Evolutionary conservation across 2,113 vertebrate genomes (phyloP).

Genomic region (Cheilinus undulatus): DNA sequence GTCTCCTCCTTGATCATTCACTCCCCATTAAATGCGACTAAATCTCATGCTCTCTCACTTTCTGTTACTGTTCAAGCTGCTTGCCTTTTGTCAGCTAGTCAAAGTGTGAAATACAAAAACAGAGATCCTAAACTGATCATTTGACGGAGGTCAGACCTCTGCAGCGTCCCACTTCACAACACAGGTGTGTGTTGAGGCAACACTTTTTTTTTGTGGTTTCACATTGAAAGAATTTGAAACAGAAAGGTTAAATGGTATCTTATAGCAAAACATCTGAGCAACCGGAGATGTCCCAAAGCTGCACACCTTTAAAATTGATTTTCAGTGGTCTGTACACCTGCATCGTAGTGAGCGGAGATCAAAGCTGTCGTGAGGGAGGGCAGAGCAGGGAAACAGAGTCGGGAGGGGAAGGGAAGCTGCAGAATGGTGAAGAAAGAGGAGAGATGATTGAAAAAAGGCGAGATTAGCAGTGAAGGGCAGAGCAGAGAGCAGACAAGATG

Average conservation of each 20-base stretch:
- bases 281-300: conserved; percentile 14
- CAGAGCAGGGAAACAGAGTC: conserved; percentile 1
- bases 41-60: neutral
- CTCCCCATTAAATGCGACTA: neutral
- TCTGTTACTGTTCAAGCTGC: neutral
- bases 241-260: conserved; percentile 4
- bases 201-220: conserved; percentile 16
- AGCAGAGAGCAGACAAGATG: conserved; percentile 8
- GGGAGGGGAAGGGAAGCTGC: conserved; percentile 3
- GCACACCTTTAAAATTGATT: conserved; percentile 29
- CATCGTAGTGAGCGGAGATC: conserved; percentile 26
- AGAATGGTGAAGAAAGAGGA: conserved; percentile 6
- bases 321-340: conserved; percentile 40
- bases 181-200: conserved; percentile 23
- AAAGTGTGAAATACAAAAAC: conserved; percentile 15
- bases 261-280: conserved; percentile 4
- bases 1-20: neutral
- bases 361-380: conserved; percentile 26
- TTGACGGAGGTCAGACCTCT: conserved; percentile 32
- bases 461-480: conserved; percentile 37
- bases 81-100: conserved; percentile 23
- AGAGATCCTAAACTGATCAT: conserved; percentile 27
- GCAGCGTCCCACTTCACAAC: conserved; percentile 26
- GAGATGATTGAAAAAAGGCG: conserved; percentile 17
- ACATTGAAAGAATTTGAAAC: conserved; percentile 23